Conservation (phyloP, 2,113 vertebrate genomes). For the Pithys albifrons region DNA sequence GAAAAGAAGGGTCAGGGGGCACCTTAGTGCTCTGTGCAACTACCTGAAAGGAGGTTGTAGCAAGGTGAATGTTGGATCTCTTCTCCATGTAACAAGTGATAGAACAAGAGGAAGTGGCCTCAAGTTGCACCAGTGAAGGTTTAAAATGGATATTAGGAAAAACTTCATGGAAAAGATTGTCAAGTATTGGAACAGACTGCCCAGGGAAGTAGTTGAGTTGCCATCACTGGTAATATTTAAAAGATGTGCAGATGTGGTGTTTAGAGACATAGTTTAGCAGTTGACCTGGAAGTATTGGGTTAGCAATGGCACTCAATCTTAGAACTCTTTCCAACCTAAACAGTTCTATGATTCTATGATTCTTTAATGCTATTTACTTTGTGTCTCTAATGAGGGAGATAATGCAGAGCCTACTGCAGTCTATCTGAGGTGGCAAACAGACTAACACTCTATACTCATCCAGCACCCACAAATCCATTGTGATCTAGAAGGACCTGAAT, state of each 20-base stretch:
- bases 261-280: accelerated
- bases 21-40: neutral
- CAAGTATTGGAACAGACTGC: neutral
- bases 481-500: neutral
- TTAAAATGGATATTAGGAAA: neutral
- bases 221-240: accelerated
- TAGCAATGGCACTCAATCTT: neutral
- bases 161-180: neutral
- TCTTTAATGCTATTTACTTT: neutral
- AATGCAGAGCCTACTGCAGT: accelerated
- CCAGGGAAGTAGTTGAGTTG: neutral
- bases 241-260: neutral
- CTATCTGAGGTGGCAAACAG: neutral
- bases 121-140: neutral
- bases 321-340: neutral
- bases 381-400: neutral
- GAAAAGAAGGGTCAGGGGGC: neutral
- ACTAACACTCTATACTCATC: no score
- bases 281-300: accelerated
- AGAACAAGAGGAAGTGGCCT: neutral
- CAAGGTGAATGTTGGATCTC: neutral
- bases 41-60: neutral
- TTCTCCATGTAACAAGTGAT: neutral
- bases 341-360: neutral
- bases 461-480: neutral